Conservation (phyloP, 2,888 invertebrate species). For the Acanthopleura granulata region DNA sequence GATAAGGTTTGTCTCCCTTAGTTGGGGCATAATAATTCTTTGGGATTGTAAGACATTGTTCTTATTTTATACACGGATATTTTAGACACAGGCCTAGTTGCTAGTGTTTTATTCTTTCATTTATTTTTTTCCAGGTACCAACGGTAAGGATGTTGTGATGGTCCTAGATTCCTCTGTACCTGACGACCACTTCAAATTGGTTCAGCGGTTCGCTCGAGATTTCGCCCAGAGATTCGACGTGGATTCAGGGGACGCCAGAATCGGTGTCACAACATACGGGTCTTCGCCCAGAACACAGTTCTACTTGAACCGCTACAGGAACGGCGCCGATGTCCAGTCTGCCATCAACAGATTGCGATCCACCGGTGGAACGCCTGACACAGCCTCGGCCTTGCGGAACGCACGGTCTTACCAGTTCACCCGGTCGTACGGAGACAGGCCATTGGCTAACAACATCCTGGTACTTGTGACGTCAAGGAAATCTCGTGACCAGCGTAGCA, state of each 20-base stretch:
- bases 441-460: conserved; percentile 13
- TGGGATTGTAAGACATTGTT: too few species aligned
- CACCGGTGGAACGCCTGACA: conserved; percentile 28
- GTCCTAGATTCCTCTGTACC: conserved; percentile 38
- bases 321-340: background rate
- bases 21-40: too few species aligned
- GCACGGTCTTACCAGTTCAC: conserved; percentile 31
- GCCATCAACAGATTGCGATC: background rate
- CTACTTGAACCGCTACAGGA: conserved; percentile 12
- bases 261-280: conserved; percentile 1
- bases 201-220: background rate
- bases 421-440: conserved; percentile 33
- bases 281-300: background rate
- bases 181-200: conserved; percentile 29
- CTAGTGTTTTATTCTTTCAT: too few species aligned
- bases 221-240: conserved; percentile 5
- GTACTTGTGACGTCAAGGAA: background rate
- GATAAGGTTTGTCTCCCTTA: too few species aligned
- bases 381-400: conserved; percentile 36
- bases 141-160: conserved; percentile 36
- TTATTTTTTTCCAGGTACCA: background rate
- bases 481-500: background rate
- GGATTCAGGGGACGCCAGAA: conserved; percentile 3
- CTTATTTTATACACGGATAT: too few species aligned
- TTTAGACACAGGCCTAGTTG: too few species aligned